Evolutionary conservation across 2,888 invertebrate species (phyloP), one percentile per base, ranked within the genome.

Genomic region (Electrophaes corylata): DNA sequence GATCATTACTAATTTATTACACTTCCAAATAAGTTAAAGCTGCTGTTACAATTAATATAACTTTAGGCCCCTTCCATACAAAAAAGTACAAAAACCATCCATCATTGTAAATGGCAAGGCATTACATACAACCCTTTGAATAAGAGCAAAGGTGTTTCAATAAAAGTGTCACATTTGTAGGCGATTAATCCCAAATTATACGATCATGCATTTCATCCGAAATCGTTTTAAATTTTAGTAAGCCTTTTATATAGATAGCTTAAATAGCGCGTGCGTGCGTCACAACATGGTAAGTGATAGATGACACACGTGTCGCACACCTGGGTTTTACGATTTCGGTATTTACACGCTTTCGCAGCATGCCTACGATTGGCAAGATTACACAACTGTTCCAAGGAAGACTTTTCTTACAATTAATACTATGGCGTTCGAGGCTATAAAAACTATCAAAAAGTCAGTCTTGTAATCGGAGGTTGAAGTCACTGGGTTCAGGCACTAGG

Each of bases 371-470:
- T 65, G 65, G 67, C 65, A 66, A 65, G 71, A 74, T 20, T 26
- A 4, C 23, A 23, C n/a, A 68, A 71, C 37, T 37, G 8, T 8
- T 60, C 66, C 68, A 68, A 71, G 77, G 77, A 76, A 76, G 76
- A 76, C 73, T 65, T 66, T 65, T 65, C 72, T 73, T 74, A 75
- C 72, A 78, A 37, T 37, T 37, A 37, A 80, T 86, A 88, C 84
- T 89, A 89, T 89, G 90, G 90, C 90, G 78, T 73, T 74, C 73
- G 79, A 78, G 79, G 65, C 64, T 65, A 67, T 77, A 86, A 79
- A 76, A 82, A 79, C 75, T 87, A 87, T 82, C 78, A 81, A 83
- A 83, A 82, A 86, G 79, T 91, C 91, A 91, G 91, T 91, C 91
- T 91, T 91, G 78, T 78, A 64, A 76, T 90, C 89, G 90, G 91